Conservation (phyloP, 2,797 vertebrate genomes). For the Labeo calbasu region DNA sequence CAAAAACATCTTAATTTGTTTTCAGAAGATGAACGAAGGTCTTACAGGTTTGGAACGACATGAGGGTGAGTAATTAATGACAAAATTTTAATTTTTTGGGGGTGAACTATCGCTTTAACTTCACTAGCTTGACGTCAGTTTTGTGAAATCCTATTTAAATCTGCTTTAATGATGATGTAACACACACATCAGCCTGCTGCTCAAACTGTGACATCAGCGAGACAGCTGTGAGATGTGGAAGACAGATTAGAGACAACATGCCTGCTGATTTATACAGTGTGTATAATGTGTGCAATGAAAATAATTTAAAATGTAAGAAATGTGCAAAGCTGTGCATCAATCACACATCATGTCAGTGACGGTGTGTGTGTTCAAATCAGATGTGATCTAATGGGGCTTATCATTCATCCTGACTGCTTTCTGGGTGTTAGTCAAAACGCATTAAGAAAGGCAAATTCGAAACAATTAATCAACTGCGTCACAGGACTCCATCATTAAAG, state of each 20-base stretch:
- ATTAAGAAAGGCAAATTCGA: slow-evolving; percentile 11
- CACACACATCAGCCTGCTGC: slow-evolving; percentile 27
- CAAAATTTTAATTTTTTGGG: too few relatives aligned
- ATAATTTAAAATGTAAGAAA: not conserved
- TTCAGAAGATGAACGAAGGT: too few relatives aligned
- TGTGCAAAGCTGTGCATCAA: slow-evolving; percentile 13
- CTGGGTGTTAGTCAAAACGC: not conserved
- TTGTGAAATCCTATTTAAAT: slow-evolving; percentile 30
- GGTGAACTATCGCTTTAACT: not conserved
- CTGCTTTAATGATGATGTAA: slow-evolving; percentile 41
- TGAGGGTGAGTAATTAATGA: too few relatives aligned
- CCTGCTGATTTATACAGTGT: slow-evolving; percentile 41
- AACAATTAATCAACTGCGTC: slow-evolving; percentile 4
- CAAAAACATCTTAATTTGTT: too few relatives aligned
- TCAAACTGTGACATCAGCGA: slow-evolving; percentile 33
- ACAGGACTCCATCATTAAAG: slow-evolving; percentile 8
- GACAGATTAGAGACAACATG: slow-evolving; percentile 51
- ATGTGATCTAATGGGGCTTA: slow-evolving; percentile 34
- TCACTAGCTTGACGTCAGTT: not conserved
- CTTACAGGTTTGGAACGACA: too few relatives aligned
- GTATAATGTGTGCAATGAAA: slow-evolving; percentile 21
- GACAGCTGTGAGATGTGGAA: slow-evolving; percentile 42
- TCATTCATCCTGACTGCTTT: slow-evolving; percentile 31
- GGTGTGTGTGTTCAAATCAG: slow-evolving; percentile 25
- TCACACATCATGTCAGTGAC: not conserved